Evolutionary conservation across 2,888 invertebrate species (phyloP).

Genomic region (Conus canariensis): DNA sequence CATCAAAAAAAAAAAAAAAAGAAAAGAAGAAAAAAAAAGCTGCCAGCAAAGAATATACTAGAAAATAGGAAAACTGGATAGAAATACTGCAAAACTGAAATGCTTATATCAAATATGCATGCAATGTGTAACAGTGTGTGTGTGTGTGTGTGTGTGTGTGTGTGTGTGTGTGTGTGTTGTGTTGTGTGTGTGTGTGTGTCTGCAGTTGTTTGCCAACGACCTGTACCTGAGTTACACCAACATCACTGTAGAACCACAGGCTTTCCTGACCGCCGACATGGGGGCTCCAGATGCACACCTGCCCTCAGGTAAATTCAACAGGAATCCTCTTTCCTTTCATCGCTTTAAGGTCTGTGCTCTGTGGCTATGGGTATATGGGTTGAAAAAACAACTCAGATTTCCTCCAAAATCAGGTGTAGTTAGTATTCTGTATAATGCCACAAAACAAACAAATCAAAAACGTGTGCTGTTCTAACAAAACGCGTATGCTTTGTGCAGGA

Average conservation of each 20-base stretch:
- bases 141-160: background rate
- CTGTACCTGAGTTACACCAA: slow-evolving; percentile 61
- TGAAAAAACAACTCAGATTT: no score
- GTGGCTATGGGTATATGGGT: no score
- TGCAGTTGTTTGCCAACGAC: slow-evolving; percentile 65
- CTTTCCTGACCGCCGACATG: slow-evolving; percentile 48
- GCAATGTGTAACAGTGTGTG: background rate
- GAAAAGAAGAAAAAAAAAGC: no score
- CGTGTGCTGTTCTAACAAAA: no score
- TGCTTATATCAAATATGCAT: background rate
- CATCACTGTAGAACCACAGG: slow-evolving; percentile 67
- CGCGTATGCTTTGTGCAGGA: slow-evolving; percentile 43
- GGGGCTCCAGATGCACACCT: slow-evolving; percentile 28
- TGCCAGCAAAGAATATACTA: no score
- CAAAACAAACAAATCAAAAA: no score
- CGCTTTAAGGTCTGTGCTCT: no score
- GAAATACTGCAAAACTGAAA: no score
- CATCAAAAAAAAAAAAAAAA: no score
- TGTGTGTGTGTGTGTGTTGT: background rate
- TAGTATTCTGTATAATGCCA: no score
- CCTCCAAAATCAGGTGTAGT: no score
- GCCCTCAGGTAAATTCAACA: slow-evolving; percentile 8
- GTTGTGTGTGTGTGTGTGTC: background rate
- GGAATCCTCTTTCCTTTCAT: background rate
- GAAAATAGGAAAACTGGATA: no score